A percentile compares a stretch with the other conserved stretches of the same genome.
Evolutionary conservation across 1,140 invertebrate species (phyloP).

Genomic region (Riptortus pedestris): DNA sequence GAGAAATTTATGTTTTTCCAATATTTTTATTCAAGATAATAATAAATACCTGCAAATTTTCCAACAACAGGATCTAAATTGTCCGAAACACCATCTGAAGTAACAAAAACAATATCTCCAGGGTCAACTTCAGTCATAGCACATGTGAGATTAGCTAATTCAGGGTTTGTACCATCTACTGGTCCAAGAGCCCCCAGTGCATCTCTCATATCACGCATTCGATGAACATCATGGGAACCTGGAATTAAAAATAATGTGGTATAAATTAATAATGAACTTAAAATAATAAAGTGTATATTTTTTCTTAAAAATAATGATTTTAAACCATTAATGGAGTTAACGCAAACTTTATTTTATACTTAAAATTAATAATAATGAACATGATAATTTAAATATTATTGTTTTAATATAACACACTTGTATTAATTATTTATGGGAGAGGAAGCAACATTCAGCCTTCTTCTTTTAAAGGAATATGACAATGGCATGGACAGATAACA

Average conservation of each 20-base stretch:
- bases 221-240: slow-evolving; percentile 81
- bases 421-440: too few species aligned
- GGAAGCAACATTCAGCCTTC: too few species aligned
- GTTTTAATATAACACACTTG: too few species aligned
- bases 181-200: slow-evolving; percentile 81
- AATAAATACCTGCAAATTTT: slow-evolving; percentile 71
- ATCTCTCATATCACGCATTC: slow-evolving; percentile 83
- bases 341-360: too few species aligned
- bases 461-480: too few species aligned
- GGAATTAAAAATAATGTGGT: slow-evolving; percentile 18
- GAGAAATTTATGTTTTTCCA: too few species aligned
- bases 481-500: too few species aligned
- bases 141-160: slow-evolving; percentile 81
- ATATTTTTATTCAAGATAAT: too few species aligned
- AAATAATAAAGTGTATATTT: neutral
- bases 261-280: slow-evolving; percentile 1
- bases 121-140: slow-evolving; percentile 73
- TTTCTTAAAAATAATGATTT: too few species aligned
- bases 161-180: slow-evolving; percentile 77
- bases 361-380: too few species aligned
- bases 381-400: too few species aligned
- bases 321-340: too few species aligned
- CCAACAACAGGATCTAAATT: slow-evolving; percentile 92
- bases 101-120: slow-evolving; percentile 81
- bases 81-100: slow-evolving; percentile 84